These are phyloP conservation scores for Dynastes hyllus DNA, from an alignment of 2,888 invertebrate genomes.

Conservation along the genomic window DNA sequence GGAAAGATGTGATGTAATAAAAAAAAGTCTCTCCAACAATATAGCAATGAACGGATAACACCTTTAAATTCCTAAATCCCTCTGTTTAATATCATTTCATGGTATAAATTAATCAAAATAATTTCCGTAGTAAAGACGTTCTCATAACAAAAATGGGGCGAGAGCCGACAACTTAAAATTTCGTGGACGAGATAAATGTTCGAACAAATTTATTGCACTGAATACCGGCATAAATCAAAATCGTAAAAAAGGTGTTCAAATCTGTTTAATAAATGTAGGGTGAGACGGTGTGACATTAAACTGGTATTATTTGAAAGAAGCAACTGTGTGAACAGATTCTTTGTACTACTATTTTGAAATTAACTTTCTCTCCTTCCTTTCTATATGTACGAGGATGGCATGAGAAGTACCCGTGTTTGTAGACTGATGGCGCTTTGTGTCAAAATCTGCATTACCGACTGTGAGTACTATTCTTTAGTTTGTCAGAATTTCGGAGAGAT, in stretches of 20 bases:
- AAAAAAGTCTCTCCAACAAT: no score
- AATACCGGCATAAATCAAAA: slow-evolving; percentile 29
- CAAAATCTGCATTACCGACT: no score
- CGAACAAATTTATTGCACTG: slow-evolving; percentile 23
- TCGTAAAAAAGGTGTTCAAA: slow-evolving; percentile 20
- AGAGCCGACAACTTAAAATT: slow-evolving; percentile 28
- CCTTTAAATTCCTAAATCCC: background rate
- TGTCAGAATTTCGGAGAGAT: no score
- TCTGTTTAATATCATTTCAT: slow-evolving; percentile 8
- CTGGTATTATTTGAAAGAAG: background rate
- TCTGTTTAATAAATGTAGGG: slow-evolving; percentile 18
- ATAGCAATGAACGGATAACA: no score
- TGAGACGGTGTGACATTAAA: background rate
- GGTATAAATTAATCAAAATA: slow-evolving; percentile 28
- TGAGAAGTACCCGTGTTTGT: no score
- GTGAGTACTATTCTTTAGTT: no score
- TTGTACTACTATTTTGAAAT: no score
- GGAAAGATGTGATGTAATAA: no score
- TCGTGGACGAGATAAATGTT: slow-evolving; percentile 28
- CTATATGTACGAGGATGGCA: no score
- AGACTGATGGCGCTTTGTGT: no score
- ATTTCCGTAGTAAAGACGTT: slow-evolving; percentile 3
- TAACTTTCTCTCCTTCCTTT: no score
- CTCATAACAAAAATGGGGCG: slow-evolving; percentile 25
- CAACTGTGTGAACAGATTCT: background rate